Percentiles rank a stretch among this genome's conserved stretches.
Evolutionary conservation across 2,888 invertebrate genomes (phyloP).

Genomic region (Oegoconia quadripuncta): DNA sequence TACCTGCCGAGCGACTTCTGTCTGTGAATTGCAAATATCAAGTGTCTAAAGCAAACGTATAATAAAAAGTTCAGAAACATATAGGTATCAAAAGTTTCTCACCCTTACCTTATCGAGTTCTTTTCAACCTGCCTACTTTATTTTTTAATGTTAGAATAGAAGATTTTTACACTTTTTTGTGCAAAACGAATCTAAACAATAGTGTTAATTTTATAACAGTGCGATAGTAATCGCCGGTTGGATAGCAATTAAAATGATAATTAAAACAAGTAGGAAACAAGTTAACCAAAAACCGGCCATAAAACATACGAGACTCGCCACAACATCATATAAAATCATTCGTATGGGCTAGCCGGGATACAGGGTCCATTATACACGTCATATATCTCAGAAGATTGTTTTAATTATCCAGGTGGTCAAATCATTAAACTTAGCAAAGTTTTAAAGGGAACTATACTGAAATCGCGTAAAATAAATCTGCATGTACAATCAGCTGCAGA

Average conservation of each 20-base stretch:
- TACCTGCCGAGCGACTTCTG: constrained; percentile 62
- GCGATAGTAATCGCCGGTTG: constrained; percentile 53
- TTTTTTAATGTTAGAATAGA: not conserved
- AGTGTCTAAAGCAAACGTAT: constrained; percentile 45
- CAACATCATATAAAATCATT: constrained; percentile 58
- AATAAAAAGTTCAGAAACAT: constrained; percentile 40
- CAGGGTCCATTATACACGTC: too few species aligned
- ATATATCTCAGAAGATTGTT: too few species aligned
- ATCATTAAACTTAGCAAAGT: too few species aligned
- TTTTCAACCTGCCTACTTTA: not conserved
- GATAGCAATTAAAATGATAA: constrained; percentile 66
- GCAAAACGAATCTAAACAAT: constrained; percentile 52
- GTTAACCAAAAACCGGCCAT: constrained; percentile 54
- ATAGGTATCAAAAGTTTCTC: constrained; percentile 35
- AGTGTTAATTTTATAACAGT: constrained; percentile 38
- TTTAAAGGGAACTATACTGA: too few species aligned
- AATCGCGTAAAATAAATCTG: too few species aligned
- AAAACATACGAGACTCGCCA: constrained; percentile 52
- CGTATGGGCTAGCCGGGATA: too few species aligned
- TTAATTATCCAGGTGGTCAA: too few species aligned
- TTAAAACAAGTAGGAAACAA: constrained; percentile 72
- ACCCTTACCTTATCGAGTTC: constrained; percentile 3
- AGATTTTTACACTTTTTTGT: constrained; percentile 21
- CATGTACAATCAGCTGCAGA: too few species aligned
- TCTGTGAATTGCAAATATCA: constrained; percentile 74